phyloP scores from a whole-genome alignment of 2,113 vertebrate species.

The Ardeotis arabs region DNA sequence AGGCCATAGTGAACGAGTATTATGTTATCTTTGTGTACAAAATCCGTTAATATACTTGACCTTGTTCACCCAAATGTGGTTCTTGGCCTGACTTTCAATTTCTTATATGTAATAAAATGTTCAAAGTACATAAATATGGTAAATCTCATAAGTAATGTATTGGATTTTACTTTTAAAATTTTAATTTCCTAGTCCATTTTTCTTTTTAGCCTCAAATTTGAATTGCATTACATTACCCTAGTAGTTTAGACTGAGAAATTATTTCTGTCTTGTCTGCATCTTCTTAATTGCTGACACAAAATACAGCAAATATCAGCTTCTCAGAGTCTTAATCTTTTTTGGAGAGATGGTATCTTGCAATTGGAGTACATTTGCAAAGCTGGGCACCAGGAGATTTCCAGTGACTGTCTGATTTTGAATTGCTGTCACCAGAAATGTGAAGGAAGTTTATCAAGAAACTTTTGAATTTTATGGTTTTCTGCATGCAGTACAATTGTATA shows the following conservation, averaged over 20 bases:
- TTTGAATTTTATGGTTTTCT: not conserved
- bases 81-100: not conserved
- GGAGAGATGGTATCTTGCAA: not conserved
- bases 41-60: not conserved
- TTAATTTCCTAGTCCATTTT: not conserved
- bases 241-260: not conserved
- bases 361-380: not conserved
- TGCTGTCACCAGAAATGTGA: not conserved
- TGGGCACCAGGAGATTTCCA: not conserved
- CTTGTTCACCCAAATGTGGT: not conserved
- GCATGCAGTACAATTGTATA: not conserved
- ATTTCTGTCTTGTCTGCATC: not conserved
- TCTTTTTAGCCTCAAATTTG: not conserved
- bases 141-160: not conserved
- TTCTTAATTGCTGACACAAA: not conserved
- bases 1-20: not conserved
- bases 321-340: not conserved
- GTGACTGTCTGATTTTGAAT: not conserved
- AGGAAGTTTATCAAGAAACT: not conserved
- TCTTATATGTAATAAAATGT: not conserved
- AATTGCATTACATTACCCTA: not conserved
- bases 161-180: not conserved
- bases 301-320: not conserved
- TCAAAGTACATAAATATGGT: not conserved
- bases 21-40: not conserved